A percentile compares a stretch with the other conserved stretches of the same genome.
These are phyloP conservation scores for Pseudoips prasinana DNA, from an alignment of 2,888 invertebrate genomes.

Conservation along the genomic window DNA sequence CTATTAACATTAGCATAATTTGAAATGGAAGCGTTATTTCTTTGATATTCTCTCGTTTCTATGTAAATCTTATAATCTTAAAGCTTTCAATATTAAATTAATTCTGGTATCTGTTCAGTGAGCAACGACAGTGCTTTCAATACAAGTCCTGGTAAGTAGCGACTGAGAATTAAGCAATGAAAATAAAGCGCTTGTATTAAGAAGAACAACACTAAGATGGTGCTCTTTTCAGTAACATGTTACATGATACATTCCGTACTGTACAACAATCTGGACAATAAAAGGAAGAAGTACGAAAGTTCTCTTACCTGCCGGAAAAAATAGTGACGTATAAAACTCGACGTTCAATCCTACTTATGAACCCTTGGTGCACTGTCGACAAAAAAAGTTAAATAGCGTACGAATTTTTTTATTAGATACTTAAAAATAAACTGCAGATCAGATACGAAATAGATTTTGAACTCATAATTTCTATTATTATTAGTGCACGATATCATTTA, in stretches of 20 bases:
- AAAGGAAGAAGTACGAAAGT: conserved; percentile 49
- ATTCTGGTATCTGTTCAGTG: conserved; percentile 15
- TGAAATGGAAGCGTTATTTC: conserved; percentile 47
- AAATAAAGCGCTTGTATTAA: too few relatives aligned
- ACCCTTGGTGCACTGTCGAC: conserved; percentile 37
- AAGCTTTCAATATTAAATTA: conserved; percentile 37
- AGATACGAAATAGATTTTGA: too few relatives aligned
- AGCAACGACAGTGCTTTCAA: conserved; percentile 8
- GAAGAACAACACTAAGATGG: too few relatives aligned
- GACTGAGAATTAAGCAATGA: too few relatives aligned
- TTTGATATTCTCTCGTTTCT: conserved; percentile 45
- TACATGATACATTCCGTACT: conserved; percentile 58
- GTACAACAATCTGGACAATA: conserved; percentile 54
- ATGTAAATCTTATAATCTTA: conserved; percentile 45
- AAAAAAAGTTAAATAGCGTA: too few relatives aligned
- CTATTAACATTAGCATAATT: conserved; percentile 51
- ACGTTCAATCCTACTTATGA: conserved; percentile 19
- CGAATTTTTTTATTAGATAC: too few relatives aligned
- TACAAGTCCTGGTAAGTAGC: conserved; percentile 4
- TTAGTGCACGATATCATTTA: too few relatives aligned
- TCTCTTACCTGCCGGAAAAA: conserved; percentile 47
- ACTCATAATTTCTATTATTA: too few relatives aligned
- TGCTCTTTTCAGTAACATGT: conserved; percentile 24
- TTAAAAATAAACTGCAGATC: too few relatives aligned
- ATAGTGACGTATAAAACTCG: conserved; percentile 44